phyloP scores from a whole-genome alignment of 2,888 invertebrate genomes.

The Acrobasis suavella region DNA sequence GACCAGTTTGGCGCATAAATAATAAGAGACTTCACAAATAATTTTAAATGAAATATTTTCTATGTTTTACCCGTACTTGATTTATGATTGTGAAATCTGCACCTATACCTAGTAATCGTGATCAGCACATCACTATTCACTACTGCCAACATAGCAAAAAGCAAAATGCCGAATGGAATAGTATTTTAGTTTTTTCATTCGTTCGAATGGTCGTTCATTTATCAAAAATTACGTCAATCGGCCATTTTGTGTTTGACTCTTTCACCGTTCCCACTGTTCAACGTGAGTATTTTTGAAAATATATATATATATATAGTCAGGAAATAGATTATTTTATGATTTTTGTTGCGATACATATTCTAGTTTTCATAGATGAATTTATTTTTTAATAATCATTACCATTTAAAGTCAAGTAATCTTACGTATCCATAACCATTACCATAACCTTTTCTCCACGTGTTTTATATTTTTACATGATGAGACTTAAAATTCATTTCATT shows the following conservation, averaged over 20 bases:
- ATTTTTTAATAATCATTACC: too few relatives aligned
- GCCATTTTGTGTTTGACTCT: constrained; percentile 78
- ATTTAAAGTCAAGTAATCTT: too few relatives aligned
- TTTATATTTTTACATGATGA: constrained; percentile 55
- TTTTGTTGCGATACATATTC: neutral
- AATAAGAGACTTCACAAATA: too few relatives aligned
- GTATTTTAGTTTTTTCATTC: neutral
- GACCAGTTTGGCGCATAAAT: too few relatives aligned
- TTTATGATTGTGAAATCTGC: too few relatives aligned
- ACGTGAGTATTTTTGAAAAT: constrained; percentile 60
- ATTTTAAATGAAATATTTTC: too few relatives aligned
- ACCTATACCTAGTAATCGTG: too few relatives aligned
- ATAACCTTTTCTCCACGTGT: constrained; percentile 13
- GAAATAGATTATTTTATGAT: neutral
- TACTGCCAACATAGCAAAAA: neutral
- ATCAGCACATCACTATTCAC: neutral
- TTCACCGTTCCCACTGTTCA: constrained; percentile 67
- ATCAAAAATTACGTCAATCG: constrained; percentile 35
- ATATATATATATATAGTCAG: neutral
- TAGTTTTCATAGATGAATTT: neutral
- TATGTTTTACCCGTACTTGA: too few relatives aligned
- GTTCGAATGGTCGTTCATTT: neutral
- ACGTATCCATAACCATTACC: constrained; percentile 5
- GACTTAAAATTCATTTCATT: constrained; percentile 64
- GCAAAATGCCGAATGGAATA: neutral